Evolutionary conservation across 2,113 vertebrate genomes (phyloP), one percentile per base, ranked within the genome.

Genomic region (Tricholaema leucomelas): DNA sequence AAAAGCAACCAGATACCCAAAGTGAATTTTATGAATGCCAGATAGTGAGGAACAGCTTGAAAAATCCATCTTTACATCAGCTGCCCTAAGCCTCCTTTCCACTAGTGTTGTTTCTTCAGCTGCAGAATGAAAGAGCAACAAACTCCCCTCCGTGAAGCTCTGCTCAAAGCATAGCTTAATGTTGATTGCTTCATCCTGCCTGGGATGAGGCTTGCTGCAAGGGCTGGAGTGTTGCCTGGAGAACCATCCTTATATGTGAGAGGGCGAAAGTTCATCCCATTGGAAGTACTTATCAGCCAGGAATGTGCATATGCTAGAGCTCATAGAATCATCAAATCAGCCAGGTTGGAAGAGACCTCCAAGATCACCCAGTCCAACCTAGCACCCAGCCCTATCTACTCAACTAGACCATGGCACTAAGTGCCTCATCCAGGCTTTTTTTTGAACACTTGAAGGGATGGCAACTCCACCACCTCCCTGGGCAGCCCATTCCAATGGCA

Each of bases 31-130:
- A 74, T 59, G 79, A 96, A 91, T 83, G 54, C 20, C 70, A 58
- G 64, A 73, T 38, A 87, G 61, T 61, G 71, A 87, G 71, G 40
- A 92, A 73, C 12, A 82, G 69, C 89, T 89, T 91, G 50, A 64
- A 84, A 83, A 89, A 81, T 72, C 60, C 56, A 17, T 61, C 78
- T 70, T 81, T 44, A 38, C 59, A 84, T 64, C 92, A 85, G 85
- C 77, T 95, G 66, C 40, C 44, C 80, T 40, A 54, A 95, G 86
- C 67, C 76, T 90, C 88, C 95, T 90, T 81, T 78, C 91, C 88
- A 91, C 88, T 86, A 50, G 36, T 69, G 90, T 33, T 67, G 77
- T 94, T 95, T 96, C 90, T 91, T 94, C 94, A 95, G 93, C 88
- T 94, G 93, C 89, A 91, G 50, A 91, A 79, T 30, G 44, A 88